Evolutionary conservation across 1,140 invertebrate genomes (phyloP).

Genomic region (Onthophagus taurus): DNA sequence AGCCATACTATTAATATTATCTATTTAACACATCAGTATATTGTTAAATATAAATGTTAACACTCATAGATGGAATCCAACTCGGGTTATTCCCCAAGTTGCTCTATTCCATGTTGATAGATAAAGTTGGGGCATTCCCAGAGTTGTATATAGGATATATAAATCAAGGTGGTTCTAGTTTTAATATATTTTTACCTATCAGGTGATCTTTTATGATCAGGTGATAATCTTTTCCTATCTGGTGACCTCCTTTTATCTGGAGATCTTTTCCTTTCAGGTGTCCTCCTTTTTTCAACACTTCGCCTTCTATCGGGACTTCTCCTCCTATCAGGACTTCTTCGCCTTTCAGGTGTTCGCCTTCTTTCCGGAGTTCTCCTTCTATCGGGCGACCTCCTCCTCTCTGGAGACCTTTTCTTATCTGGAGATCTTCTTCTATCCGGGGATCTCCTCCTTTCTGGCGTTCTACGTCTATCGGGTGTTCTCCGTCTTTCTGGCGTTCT

Average conservation of each 20-base stretch:
- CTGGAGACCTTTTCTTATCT: conserved; percentile 10
- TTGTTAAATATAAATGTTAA: too few species aligned
- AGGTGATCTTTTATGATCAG: neutral
- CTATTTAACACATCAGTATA: too few species aligned
- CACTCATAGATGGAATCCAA: too few species aligned
- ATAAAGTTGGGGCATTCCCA: too few species aligned
- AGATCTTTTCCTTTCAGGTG: conserved; percentile 3
- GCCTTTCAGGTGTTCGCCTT: conserved; percentile 1
- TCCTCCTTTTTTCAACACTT: neutral
- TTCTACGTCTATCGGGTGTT: conserved; percentile 4
- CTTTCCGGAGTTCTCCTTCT: conserved; percentile 7
- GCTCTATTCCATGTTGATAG: too few species aligned
- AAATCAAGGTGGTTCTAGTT: too few species aligned
- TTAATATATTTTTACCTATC: too few species aligned
- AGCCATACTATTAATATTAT: too few species aligned
- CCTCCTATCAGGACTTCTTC: conserved; percentile 5
- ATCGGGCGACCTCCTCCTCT: conserved; percentile 9
- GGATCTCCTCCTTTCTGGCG: conserved; percentile 4
- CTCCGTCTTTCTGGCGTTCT: neutral
- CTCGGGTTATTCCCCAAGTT: too few species aligned
- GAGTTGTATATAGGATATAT: too few species aligned
- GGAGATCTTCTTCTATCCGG: conserved; percentile 8
- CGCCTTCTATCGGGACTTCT: conserved; percentile 8
- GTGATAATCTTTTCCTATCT: conserved; percentile 1
- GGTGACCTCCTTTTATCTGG: conserved; percentile 8